Evolutionary conservation across 2,888 invertebrate species (phyloP).

Genomic region (Xestia sexstrigata): DNA sequence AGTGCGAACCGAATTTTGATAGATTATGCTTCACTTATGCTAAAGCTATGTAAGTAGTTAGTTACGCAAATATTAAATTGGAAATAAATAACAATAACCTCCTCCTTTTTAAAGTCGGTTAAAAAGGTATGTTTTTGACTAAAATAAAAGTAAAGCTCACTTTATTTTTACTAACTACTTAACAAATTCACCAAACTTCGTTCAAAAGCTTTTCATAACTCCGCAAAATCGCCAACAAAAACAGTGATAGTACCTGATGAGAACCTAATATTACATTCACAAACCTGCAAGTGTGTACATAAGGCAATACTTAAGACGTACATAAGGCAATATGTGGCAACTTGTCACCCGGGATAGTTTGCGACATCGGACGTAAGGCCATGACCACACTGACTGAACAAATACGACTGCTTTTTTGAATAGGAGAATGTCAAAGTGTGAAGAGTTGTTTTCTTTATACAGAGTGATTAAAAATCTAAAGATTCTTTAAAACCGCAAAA

Average conservation of each 20-base stretch:
- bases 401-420: constrained; percentile 28
- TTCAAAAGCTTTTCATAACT: neutral
- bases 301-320: constrained; percentile 46
- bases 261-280: constrained; percentile 47
- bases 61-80: neutral
- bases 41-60: neutral
- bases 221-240: constrained; percentile 11
- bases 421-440: constrained; percentile 44
- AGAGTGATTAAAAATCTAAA: neutral
- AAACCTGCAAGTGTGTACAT: constrained; percentile 30
- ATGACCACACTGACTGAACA: constrained; percentile 52
- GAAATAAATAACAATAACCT: neutral
- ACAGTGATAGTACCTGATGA: too few species aligned
- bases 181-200: too few species aligned
- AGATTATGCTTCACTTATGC: neutral
- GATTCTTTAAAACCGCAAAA: neutral
- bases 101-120: too few species aligned
- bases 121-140: neutral
- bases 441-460: constrained; percentile 17
- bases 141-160: too few species aligned
- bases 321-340: constrained; percentile 60
- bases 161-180: neutral
- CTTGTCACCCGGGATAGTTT: constrained; percentile 54
- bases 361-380: constrained; percentile 58
- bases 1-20: neutral